Base-by-base conservation (phyloP, 2,113 vertebrate genomes). In the Antechinus flavipes region DNA sequence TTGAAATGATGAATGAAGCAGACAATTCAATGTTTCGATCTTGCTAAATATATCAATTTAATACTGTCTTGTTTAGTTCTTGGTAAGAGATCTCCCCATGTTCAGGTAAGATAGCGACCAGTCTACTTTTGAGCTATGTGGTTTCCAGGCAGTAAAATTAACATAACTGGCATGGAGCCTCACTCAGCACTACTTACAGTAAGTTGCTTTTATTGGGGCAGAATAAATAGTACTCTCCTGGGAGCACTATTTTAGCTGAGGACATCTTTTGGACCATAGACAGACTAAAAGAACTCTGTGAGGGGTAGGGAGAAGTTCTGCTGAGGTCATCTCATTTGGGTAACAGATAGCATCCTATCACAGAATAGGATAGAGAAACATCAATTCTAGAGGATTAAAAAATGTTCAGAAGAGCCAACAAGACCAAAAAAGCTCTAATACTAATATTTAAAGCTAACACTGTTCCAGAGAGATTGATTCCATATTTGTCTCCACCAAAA, bases 191-290 rank as follows among this genome's bases (percentile, higher is more conserved):
- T 91, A 14, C 58, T 94, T 96, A 91, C 0, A 0, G 30, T 90
- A 93, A 94, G 46, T 68, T 91, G 90, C 26, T 76, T 95, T 96
- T 84, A 84, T 27, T 76, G 91, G 54, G 42, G 47, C 25, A 95
- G 94, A 95, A 91, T 94, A 93, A 96, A 93, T 91, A 84, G 35
- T 1, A 25, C 42, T 90, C 54, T 93, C 89, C 49, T 90, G 54
- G 89, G 91, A 93, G 30, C 56, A 76, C 1, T 94, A 14, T 55
- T 94, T 94, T 91, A 93, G 58, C 55, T 3, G 2, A 96, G n/a
- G 46, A 46, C 30, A 14, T 54, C 19, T 42, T 55, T 25, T 54
- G 19, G 90, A 54, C 14, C 47, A 58, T 10, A 11, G 90, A 25
- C 3, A 91, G 46, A 61, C 27, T 94, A 95, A 90, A 46, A 89